phyloP scores from a whole-genome alignment of 2,797 vertebrate genomes.

The Macrochelys suwanniensis region DNA sequence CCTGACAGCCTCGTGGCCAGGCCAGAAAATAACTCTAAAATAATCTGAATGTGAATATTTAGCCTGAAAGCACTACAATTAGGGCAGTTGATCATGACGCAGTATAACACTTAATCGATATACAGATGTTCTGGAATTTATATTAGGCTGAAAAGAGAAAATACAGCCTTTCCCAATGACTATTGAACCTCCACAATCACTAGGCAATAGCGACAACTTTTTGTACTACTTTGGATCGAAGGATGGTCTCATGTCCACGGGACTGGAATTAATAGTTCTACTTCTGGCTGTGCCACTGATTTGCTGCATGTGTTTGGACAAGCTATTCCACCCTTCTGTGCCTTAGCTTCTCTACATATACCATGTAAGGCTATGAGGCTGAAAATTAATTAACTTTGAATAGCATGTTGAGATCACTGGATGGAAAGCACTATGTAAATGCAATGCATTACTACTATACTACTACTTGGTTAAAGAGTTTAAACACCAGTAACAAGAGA shows the following conservation, averaged over 20 bases:
- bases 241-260: neutral
- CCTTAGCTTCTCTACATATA: neutral
- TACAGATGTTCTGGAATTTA: neutral
- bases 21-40: neutral
- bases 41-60: neutral
- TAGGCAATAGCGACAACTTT: neutral
- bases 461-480: neutral
- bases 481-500: neutral
- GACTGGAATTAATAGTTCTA: neutral
- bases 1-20: accelerated
- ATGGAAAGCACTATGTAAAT: neutral
- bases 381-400: neutral
- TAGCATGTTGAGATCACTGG: neutral
- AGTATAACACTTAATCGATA: neutral
- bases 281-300: neutral
- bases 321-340: neutral
- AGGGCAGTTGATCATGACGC: neutral
- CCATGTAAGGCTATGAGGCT: neutral
- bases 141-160: neutral
- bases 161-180: neutral
- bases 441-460: neutral
- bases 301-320: neutral
- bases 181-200: neutral
- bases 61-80: neutral
- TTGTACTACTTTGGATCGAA: neutral